Percentiles rank a stretch among this genome's conserved stretches.
These are phyloP conservation scores for Camponotus fellah DNA, from an alignment of 2,888 invertebrate species.

Conservation along the genomic window DNA sequence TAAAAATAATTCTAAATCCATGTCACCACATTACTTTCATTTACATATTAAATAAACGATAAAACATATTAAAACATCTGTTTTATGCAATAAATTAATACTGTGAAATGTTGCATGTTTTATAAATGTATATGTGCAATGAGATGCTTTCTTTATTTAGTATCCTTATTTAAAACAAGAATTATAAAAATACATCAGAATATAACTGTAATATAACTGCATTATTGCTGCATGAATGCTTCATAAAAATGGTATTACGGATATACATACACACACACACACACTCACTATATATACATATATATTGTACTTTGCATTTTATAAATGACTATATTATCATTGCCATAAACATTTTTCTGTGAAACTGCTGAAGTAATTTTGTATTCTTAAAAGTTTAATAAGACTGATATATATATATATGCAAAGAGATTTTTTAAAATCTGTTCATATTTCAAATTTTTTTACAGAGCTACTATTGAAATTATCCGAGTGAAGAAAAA, in stretches of 20 bases:
- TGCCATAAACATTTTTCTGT: slow-evolving; percentile 29
- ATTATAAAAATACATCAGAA: neutral
- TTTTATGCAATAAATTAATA: slow-evolving; percentile 35
- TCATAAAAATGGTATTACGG: slow-evolving; percentile 40
- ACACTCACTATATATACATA: too few species aligned
- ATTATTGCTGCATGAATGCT: slow-evolving; percentile 58
- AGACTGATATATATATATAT: neutral
- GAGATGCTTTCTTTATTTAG: neutral
- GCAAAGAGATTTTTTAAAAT: neutral
- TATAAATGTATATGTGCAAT: slow-evolving; percentile 51
- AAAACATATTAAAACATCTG: slow-evolving; percentile 14
- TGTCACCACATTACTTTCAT: slow-evolving; percentile 70
- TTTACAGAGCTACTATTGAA: slow-evolving; percentile 90
- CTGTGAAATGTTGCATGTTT: slow-evolving; percentile 62
- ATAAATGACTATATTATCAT: slow-evolving; percentile 36
- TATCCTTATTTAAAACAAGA: slow-evolving; percentile 17
- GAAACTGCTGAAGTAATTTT: neutral
- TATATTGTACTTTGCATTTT: neutral
- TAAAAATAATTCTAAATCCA: slow-evolving; percentile 25
- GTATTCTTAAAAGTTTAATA: neutral
- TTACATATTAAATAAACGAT: slow-evolving; percentile 5
- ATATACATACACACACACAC: neutral
- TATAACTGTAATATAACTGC: neutral
- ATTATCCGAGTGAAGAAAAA: slow-evolving; percentile 90
- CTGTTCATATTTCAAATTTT: slow-evolving; percentile 4